Base-by-base conservation (phyloP, 1,140 invertebrate species). In the Drosophila bocki region DNA sequence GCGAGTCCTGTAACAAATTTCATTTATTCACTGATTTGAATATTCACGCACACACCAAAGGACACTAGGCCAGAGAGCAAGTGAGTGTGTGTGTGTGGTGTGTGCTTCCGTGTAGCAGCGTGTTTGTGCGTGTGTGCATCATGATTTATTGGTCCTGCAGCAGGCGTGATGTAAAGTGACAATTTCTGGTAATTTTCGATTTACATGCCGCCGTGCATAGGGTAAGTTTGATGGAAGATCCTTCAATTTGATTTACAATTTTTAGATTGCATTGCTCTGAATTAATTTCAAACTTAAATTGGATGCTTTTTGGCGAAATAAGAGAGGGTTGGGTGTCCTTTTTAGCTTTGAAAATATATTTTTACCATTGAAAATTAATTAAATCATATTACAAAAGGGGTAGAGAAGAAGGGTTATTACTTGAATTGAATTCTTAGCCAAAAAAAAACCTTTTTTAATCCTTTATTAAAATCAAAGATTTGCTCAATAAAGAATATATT, bases 141-240 rank as follows among this genome's bases (percentile, higher is more conserved):
- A 71, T 88, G 80, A 80, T 87, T 87, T 80, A 87, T 68, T 69
- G 65, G 58, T 64, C 64, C 72, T 68, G 60, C 67, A 75, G 62
- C 57, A 78, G 77, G 74, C 77, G 63, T 78, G 78, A 88, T 88
- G 64, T 75, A 80, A 88, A 88, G 61, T 90, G 84, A 88, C 85
- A 84, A 84, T 81, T 88, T 80, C 65, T 63, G 62, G 62, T 80
- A 88, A 83, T 88, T 83, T 88, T 88, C 85, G 77, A 90, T 88
- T 88, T 88, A 81, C 77, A 88, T 88, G 84, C 84, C 69, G 78
- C 72, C 75, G 85, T 64, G 75, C 77, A 75, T 75, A 53, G 72
- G 84, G 84, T 88, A 78, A 84, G 80, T 82, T 60, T 39, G 48
- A 47, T 33, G 42, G 3, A n/a, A 58, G 56, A 60, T 58, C 22